Percentiles rank a stretch among this genome's conserved stretches.
Evolutionary conservation across 2,888 invertebrate genomes (phyloP).

Genomic region (Zonitis immaculata): DNA sequence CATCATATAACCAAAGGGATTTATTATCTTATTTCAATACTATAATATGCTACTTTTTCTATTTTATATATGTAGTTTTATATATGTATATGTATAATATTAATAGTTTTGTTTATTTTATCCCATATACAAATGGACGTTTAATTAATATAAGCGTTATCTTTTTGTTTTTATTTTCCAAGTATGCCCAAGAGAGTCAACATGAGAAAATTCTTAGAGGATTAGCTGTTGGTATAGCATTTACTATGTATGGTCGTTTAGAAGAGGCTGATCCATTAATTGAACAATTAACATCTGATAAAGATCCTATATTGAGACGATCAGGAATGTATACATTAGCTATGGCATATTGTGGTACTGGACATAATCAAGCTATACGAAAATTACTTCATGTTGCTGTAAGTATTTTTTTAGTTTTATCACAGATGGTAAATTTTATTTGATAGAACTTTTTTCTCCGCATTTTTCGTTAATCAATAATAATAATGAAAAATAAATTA

Average conservation of each 20-base stretch:
- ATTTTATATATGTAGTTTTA: too few species aligned
- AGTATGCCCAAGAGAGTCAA: conserved; percentile 92
- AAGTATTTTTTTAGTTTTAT: conserved; percentile 39
- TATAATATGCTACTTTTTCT: background rate
- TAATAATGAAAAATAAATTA: too few species aligned
- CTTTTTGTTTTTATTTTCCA: conserved; percentile 24
- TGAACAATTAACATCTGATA: conserved; percentile 82
- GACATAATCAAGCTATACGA: conserved; percentile 94
- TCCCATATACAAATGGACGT: background rate
- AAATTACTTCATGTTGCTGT: conserved; percentile 94
- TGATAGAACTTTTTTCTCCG: background rate
- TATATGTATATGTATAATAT: too few species aligned
- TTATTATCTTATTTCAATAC: too few species aligned
- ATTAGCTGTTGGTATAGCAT: conserved; percentile 91
- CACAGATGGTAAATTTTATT: background rate
- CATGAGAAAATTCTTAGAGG: conserved; percentile 98
- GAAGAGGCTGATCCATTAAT: conserved; percentile 96
- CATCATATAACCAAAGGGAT: conserved; percentile 7
- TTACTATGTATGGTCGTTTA: conserved; percentile 94
- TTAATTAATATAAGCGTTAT: background rate
- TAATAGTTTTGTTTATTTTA: background rate
- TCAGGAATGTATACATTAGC: conserved; percentile 98
- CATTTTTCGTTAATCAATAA: too few species aligned
- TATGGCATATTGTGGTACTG: conserved; percentile 97
- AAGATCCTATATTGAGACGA: conserved; percentile 90